Evolutionary conservation across 1,140 invertebrate genomes (phyloP).

Genomic region (Achatina immaculata): DNA sequence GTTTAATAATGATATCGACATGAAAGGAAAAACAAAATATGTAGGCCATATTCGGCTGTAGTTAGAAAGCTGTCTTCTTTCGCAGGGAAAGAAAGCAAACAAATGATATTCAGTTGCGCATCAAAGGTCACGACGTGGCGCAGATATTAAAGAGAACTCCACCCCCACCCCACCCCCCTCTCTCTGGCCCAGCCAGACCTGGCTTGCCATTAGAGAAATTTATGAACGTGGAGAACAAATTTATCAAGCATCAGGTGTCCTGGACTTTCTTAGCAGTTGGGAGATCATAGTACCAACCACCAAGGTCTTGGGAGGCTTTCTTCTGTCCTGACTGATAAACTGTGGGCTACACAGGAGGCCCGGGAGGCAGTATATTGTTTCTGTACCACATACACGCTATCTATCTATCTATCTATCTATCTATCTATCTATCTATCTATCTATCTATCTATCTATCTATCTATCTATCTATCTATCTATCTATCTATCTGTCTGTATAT

Average conservation of each 20-base stretch:
- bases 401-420: not conserved
- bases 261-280: not conserved
- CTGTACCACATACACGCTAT: too few relatives aligned
- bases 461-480: slow-evolving; percentile 20
- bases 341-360: too few relatives aligned
- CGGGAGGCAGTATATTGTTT: too few relatives aligned
- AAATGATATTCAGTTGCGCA: not conserved
- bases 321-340: too few relatives aligned
- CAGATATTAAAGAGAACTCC: too few relatives aligned
- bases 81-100: not conserved
- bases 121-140: not conserved
- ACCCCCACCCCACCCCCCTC: too few relatives aligned
- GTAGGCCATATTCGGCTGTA: too few relatives aligned
- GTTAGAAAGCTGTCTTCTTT: not conserved
- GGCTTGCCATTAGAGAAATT: not conserved
- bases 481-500: slow-evolving; percentile 16
- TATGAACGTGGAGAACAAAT: not conserved
- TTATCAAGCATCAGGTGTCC: not conserved
- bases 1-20: too few relatives aligned
- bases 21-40: too few relatives aligned
- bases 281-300: not conserved
- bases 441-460: slow-evolving; percentile 32
- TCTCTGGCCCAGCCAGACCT: not conserved
- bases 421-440: slow-evolving; percentile 30
- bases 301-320: not conserved